These are phyloP conservation scores for western clawed frog (Xenopus tropicalis) DNA, from an alignment of 2,113 vertebrate genomes.

Conservation along the genomic window DNA sequence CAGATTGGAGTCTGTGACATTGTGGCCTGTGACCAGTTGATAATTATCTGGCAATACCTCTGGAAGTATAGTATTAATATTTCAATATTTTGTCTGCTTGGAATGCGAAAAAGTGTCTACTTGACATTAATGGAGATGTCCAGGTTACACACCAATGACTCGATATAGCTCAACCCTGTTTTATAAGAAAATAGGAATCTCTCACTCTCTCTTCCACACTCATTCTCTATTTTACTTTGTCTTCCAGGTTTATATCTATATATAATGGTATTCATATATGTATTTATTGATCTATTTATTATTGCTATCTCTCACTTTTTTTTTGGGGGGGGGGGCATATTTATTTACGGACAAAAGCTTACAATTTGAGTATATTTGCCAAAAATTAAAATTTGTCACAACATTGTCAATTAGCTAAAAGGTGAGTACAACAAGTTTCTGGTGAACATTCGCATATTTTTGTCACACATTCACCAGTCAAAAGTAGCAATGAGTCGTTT, in stretches of 20 bases:
- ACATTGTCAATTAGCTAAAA: too few relatives aligned
- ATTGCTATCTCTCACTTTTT: too few relatives aligned
- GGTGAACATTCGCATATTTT: too few relatives aligned
- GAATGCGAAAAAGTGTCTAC: conserved; percentile 29
- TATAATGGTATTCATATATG: background rate
- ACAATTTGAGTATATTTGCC: too few relatives aligned
- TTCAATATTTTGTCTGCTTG: conserved; percentile 25
- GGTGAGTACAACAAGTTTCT: too few relatives aligned
- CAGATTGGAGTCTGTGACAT: background rate
- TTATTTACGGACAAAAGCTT: too few relatives aligned
- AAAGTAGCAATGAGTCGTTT: too few relatives aligned
- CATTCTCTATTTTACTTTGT: background rate
- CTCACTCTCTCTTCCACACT: background rate
- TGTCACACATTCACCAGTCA: too few relatives aligned
- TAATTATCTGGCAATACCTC: conserved; percentile 12
- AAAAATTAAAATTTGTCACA: too few relatives aligned
- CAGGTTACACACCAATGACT: conserved; percentile 17
- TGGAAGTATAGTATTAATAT: conserved; percentile 32
- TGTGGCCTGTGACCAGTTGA: background rate
- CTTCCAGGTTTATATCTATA: background rate
- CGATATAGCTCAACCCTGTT: background rate
- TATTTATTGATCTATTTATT: background rate
- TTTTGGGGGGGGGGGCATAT: too few relatives aligned
- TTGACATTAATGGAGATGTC: conserved; percentile 43
- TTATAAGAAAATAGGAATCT: background rate